Percentiles rank a stretch among this genome's conserved stretches.
Evolutionary conservation across 2,888 invertebrate species (phyloP).

Genomic region (Xanthostigma xanthostigma): DNA sequence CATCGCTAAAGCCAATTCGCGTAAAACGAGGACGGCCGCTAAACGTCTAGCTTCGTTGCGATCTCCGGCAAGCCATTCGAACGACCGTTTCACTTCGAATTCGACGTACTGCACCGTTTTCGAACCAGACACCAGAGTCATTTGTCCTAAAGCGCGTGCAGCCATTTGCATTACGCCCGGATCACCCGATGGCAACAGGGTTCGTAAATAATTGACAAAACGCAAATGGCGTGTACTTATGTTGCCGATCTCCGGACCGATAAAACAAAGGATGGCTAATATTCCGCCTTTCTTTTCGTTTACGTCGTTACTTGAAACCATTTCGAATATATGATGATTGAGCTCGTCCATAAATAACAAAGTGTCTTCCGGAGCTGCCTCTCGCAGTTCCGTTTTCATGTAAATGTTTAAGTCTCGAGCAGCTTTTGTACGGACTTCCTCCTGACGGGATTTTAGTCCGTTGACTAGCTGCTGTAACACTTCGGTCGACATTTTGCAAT

Average conservation of each 20-base stretch:
- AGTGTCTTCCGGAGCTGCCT: conserved; percentile 81
- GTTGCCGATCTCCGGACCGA: conserved; percentile 86
- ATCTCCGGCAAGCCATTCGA: conserved; percentile 88
- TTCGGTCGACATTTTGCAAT: conserved; percentile 34
- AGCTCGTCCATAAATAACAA: conserved; percentile 86
- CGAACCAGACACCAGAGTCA: conserved; percentile 83
- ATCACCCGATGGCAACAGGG: conserved; percentile 79
- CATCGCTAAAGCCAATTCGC: conserved; percentile 88
- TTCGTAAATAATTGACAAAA: conserved; percentile 85
- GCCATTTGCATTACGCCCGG: conserved; percentile 91
- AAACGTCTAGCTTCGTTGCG: conserved; percentile 79
- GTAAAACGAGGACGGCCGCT: conserved; percentile 80
- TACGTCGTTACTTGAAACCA: conserved; percentile 85
- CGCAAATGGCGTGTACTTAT: conserved; percentile 78
- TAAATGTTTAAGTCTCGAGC: conserved; percentile 81
- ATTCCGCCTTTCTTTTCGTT: conserved; percentile 94
- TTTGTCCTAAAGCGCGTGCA: conserved; percentile 84
- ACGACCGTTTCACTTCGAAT: conserved; percentile 89
- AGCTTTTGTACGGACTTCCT: conserved; percentile 70
- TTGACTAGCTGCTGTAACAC: conserved; percentile 68
- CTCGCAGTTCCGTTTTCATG: conserved; percentile 79
- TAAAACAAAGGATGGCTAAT: conserved; percentile 84
- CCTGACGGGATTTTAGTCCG: conserved; percentile 77
- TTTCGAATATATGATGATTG: conserved; percentile 88
- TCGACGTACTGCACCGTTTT: conserved; percentile 96